phyloP scores from a whole-genome alignment of 2,888 invertebrate species.

The Epistrophella euchroma region DNA sequence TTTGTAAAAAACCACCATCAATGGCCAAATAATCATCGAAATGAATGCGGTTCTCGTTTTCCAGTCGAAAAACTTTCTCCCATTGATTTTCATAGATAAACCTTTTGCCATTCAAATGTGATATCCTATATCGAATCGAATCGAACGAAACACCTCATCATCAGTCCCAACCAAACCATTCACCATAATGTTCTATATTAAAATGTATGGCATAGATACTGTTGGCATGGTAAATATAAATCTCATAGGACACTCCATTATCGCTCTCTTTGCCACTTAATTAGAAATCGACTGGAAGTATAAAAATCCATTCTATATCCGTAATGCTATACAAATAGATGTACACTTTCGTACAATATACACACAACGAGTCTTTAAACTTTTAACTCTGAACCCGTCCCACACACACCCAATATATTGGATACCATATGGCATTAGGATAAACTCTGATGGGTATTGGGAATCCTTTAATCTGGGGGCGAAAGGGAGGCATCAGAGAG shows the following conservation, averaged over 20 bases:
- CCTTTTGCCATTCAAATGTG: slow-evolving; percentile 31
- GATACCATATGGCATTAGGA: slow-evolving; percentile 48
- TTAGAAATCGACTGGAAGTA: slow-evolving; percentile 73
- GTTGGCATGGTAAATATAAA: slow-evolving; percentile 62
- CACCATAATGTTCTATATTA: slow-evolving; percentile 16
- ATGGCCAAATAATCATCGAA: slow-evolving; percentile 32
- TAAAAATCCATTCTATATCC: slow-evolving; percentile 60
- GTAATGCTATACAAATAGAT: slow-evolving; percentile 5
- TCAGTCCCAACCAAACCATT: slow-evolving; percentile 19
- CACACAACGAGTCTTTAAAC: slow-evolving; percentile 26
- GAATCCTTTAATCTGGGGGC: background rate
- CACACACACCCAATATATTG: background rate
- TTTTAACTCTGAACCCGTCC: background rate
- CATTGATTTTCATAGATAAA: slow-evolving; percentile 12
- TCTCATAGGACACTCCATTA: slow-evolving; percentile 73
- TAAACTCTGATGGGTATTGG: slow-evolving; percentile 5
- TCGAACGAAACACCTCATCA: slow-evolving; percentile 20
- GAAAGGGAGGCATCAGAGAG: background rate
- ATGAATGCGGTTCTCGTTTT: slow-evolving; percentile 21
- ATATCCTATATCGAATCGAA: slow-evolving; percentile 31
- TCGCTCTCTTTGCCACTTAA: slow-evolving; percentile 75
- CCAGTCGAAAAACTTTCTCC: slow-evolving; percentile 30
- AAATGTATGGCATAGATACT: slow-evolving; percentile 19
- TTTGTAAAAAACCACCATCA: slow-evolving; percentile 40
- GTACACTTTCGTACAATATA: background rate